phyloP scores from a whole-genome alignment of 1,140 invertebrate genomes.

The Leptinotarsa defecta region DNA sequence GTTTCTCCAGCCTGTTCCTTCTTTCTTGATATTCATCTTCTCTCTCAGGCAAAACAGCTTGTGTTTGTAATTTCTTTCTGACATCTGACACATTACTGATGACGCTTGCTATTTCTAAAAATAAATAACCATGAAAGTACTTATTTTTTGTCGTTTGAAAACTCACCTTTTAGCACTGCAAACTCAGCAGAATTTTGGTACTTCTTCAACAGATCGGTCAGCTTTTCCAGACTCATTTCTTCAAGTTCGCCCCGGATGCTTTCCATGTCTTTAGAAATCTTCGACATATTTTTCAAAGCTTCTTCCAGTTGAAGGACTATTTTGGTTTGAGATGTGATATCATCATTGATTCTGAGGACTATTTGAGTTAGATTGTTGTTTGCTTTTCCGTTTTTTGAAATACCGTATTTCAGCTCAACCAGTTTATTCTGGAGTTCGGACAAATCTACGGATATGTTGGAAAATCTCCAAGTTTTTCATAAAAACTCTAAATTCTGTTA shows the following conservation, averaged over 20 bases:
- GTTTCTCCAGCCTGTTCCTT: conserved; percentile 19
- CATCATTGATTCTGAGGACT: conserved; percentile 37
- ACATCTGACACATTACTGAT: not conserved
- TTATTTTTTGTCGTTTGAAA: no score
- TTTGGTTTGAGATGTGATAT: conserved; percentile 31
- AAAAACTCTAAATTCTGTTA: not conserved
- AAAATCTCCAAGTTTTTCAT: not conserved
- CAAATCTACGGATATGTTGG: conserved; percentile 32
- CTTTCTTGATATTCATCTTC: no score
- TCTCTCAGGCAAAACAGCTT: not conserved
- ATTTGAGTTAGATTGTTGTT: conserved; percentile 44
- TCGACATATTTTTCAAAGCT: conserved; percentile 56
- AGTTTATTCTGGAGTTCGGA: conserved; percentile 37
- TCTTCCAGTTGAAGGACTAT: conserved; percentile 46
- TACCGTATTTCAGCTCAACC: conserved; percentile 38
- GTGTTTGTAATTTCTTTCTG: not conserved
- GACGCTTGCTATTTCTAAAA: not conserved
- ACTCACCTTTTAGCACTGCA: conserved; percentile 49
- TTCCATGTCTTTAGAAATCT: conserved; percentile 58
- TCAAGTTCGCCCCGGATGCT: conserved; percentile 60
- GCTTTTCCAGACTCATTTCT: conserved; percentile 56
- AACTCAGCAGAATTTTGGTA: conserved; percentile 43
- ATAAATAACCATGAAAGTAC: no score
- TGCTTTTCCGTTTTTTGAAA: conserved; percentile 41
- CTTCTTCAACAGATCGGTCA: conserved; percentile 57